phyloP scores from a whole-genome alignment of 1,140 invertebrate genomes.

The Euwallacea fornicatus region DNA sequence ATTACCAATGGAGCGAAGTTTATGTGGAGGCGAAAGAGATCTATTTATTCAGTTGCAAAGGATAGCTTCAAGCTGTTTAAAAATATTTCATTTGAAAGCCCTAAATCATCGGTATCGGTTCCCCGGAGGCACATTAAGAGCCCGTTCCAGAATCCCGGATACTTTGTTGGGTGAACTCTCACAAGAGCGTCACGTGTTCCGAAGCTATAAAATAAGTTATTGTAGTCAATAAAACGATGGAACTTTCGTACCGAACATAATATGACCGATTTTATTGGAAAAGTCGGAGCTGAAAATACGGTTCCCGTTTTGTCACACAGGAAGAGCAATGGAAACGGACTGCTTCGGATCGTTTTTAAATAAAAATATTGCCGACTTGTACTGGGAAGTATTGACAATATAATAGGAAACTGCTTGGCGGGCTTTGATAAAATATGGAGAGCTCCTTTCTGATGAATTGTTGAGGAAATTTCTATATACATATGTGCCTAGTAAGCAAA shows the following conservation, averaged over 20 bases:
- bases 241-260: constrained; percentile 37
- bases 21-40: too few species aligned
- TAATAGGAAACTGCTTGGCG: too few species aligned
- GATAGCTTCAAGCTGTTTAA: constrained; percentile 17
- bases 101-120: constrained; percentile 20
- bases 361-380: constrained; percentile 10
- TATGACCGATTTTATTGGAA: constrained; percentile 37
- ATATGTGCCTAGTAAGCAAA: too few species aligned
- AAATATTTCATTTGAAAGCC: constrained; percentile 31
- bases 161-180: constrained; percentile 35
- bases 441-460: too few species aligned
- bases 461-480: too few species aligned
- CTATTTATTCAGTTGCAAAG: too few species aligned
- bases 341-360: constrained; percentile 15
- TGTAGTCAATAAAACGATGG: constrained; percentile 38
- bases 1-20: too few species aligned
- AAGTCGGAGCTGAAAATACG: constrained; percentile 28
- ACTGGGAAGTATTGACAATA: background rate
- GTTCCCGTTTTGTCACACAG: constrained; percentile 18
- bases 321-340: constrained; percentile 16
- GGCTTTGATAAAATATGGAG: too few species aligned
- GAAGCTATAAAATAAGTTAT: constrained; percentile 38
- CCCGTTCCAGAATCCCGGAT: constrained; percentile 25
- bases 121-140: constrained; percentile 25
- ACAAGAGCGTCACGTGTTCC: constrained; percentile 36